Conservation (phyloP, 2,113 vertebrate species). For the Colistium nudipinnis region DNA sequence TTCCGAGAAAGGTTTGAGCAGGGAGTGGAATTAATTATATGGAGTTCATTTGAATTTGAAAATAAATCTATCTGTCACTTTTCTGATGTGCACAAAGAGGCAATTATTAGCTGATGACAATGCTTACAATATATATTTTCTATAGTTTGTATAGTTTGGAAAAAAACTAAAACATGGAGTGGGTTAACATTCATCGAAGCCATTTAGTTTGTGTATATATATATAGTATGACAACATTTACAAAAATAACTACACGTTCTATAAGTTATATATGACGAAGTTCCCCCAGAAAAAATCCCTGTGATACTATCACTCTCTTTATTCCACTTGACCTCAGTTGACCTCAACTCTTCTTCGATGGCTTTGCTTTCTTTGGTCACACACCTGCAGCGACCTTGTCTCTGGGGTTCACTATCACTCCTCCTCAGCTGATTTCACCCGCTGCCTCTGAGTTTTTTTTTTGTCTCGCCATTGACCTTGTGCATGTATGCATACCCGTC, state of each 20-base stretch:
- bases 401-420: background rate
- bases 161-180: background rate
- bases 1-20: background rate
- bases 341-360: background rate
- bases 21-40: background rate
- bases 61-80: too few relatives aligned
- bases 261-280: background rate
- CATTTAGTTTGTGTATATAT: too few relatives aligned
- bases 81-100: too few relatives aligned
- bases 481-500: conserved; percentile 3
- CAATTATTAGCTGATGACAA: too few relatives aligned
- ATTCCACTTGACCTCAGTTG: conserved; percentile 5
- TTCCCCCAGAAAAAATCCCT: background rate
- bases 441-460: conserved; percentile 32
- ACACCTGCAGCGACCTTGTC: background rate
- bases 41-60: conserved; percentile 6
- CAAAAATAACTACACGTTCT: background rate
- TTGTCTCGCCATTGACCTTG: conserved; percentile 54
- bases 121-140: too few relatives aligned
- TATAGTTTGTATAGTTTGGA: background rate
- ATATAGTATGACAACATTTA: background rate
- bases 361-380: background rate
- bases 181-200: too few relatives aligned
- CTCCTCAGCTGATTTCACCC: conserved; percentile 30
- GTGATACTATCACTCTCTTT: background rate